Percentiles rank a stretch among this genome's conserved stretches.
These are phyloP conservation scores for Diprion similis DNA, from an alignment of 1,140 invertebrate genomes.

Conservation along the genomic window DNA sequence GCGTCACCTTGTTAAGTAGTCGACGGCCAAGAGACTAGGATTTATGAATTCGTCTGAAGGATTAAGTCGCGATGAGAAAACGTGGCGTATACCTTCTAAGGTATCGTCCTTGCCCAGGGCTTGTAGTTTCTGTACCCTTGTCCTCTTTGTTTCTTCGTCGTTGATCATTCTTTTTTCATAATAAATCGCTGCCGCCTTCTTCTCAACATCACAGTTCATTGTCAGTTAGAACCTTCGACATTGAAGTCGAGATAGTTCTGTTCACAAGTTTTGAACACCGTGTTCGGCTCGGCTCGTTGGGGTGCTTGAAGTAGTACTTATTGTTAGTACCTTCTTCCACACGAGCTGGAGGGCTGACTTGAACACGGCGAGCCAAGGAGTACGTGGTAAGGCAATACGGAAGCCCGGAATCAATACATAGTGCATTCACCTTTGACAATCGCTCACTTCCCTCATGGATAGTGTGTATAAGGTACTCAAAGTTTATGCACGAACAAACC, in stretches of 20 bases:
- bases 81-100: neutral
- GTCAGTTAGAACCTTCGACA: neutral
- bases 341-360: neutral
- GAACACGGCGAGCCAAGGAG: neutral
- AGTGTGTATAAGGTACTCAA: too few species aligned
- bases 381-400: neutral
- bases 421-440: slow-evolving; percentile 5
- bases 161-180: neutral
- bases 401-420: neutral
- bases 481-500: too few species aligned
- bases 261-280: neutral
- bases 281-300: neutral
- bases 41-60: neutral
- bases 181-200: neutral
- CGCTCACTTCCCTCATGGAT: neutral
- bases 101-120: neutral
- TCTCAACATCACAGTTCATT: neutral
- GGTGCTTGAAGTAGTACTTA: neutral
- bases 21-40: neutral
- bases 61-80: neutral
- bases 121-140: neutral
- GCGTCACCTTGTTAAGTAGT: too few species aligned
- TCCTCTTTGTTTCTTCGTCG: neutral
- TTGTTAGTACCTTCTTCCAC: neutral
- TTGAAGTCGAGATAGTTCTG: too few species aligned